Percentiles rank a stretch among this genome's conserved stretches.
Conservation (phyloP, 2,888 invertebrate species). For the Buathra laborator region DNA sequence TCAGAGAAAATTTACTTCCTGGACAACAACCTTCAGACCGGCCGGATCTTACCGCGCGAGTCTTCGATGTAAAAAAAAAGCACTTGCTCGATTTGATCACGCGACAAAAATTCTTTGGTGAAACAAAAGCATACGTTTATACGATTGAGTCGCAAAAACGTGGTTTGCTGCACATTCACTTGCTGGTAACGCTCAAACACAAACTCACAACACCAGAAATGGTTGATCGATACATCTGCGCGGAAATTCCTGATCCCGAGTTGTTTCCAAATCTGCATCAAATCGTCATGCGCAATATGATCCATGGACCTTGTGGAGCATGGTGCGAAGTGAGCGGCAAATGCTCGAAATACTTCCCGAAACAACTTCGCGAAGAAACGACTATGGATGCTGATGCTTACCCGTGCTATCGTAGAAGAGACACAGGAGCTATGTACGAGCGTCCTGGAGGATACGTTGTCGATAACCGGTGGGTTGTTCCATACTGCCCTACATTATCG, state of each 20-base stretch:
- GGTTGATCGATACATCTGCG: slow-evolving; percentile 71
- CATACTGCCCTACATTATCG: slow-evolving; percentile 19
- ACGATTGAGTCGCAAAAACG: slow-evolving; percentile 71
- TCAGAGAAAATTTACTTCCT: slow-evolving; percentile 65
- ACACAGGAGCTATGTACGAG: neutral
- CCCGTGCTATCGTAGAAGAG: slow-evolving; percentile 36
- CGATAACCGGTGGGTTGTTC: slow-evolving; percentile 35
- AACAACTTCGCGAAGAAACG: slow-evolving; percentile 13
- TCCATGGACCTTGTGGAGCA: neutral
- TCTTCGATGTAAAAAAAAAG: slow-evolving; percentile 69
- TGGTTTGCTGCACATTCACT: slow-evolving; percentile 69
- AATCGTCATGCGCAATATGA: slow-evolving; percentile 70
- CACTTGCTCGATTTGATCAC: slow-evolving; percentile 61
- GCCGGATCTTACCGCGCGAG: slow-evolving; percentile 66
- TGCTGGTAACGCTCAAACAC: slow-evolving; percentile 67
- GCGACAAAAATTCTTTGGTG: no score
- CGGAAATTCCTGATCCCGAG: slow-evolving; percentile 71
- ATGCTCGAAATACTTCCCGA: slow-evolving; percentile 47
- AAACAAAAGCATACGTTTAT: slow-evolving; percentile 61
- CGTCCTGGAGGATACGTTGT: neutral
- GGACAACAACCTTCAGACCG: slow-evolving; percentile 67
- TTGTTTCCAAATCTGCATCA: slow-evolving; percentile 73
- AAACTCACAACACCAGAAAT: slow-evolving; percentile 68
- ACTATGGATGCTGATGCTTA: slow-evolving; percentile 33
- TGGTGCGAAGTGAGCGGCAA: slow-evolving; percentile 22